A percentile compares a stretch with the other conserved stretches of the same genome.
These are phyloP conservation scores for Muscina levida DNA, from an alignment of 2,888 invertebrate species.

Conservation along the genomic window DNA sequence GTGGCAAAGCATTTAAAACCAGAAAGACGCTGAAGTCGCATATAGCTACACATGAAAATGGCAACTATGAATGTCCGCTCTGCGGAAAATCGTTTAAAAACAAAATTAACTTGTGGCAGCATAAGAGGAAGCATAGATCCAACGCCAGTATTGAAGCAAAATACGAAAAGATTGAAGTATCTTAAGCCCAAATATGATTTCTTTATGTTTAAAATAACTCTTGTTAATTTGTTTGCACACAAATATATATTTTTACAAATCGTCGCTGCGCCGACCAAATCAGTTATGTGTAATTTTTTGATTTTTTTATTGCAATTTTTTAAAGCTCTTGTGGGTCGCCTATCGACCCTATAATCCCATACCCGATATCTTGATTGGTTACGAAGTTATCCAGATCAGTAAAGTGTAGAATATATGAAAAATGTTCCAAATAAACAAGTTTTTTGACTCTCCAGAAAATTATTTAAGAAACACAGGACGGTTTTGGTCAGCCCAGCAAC, in stretches of 20 bases:
- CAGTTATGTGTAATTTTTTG: too few relatives aligned
- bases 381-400: too few relatives aligned
- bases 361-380: too few relatives aligned
- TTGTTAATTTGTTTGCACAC: too few relatives aligned
- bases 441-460: not conserved
- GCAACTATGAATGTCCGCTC: constrained; percentile 57
- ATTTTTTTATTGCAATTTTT: not conserved
- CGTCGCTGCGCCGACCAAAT: too few relatives aligned
- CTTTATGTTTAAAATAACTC: too few relatives aligned
- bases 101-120: constrained; percentile 46
- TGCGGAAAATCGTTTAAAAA: constrained; percentile 62
- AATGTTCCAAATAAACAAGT: not conserved
- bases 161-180: not conserved
- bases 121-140: constrained; percentile 50
- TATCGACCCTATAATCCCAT: too few relatives aligned
- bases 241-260: too few relatives aligned
- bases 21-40: constrained; percentile 58
- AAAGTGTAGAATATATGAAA: not conserved
- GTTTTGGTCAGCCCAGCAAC: too few relatives aligned
- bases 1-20: constrained; percentile 57
- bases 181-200: not conserved
- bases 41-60: constrained; percentile 54
- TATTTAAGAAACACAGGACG: not conserved
- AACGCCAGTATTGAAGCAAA: not conserved
- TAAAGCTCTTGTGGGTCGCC: too few relatives aligned